Conservation (phyloP, 2,888 invertebrate genomes). For the Melanargia galathea region DNA sequence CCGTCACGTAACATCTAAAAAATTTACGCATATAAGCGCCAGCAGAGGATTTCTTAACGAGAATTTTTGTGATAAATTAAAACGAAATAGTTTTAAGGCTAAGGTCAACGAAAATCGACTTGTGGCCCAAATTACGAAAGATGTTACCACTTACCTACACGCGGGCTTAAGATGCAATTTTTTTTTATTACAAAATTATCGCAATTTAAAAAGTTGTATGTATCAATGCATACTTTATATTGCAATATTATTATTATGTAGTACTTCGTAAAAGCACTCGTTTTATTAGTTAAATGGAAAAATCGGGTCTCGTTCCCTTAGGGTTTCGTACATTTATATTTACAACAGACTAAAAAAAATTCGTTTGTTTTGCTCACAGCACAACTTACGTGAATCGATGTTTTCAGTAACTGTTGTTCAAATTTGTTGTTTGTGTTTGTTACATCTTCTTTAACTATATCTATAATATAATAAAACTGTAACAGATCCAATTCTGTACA, state of each 20-base stretch:
- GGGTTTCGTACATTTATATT: no score
- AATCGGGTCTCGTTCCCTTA: no score
- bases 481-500: no score
- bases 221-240: conserved; percentile 11
- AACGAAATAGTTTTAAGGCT: conserved; percentile 53
- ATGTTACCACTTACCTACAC: conserved; percentile 25
- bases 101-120: conserved; percentile 53
- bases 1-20: conserved; percentile 34
- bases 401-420: no score
- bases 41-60: conserved; percentile 51
- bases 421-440: no score
- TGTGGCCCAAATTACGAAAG: conserved; percentile 39
- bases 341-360: no score
- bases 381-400: no score
- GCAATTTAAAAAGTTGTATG: conserved; percentile 38
- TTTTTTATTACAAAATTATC: conserved; percentile 49
- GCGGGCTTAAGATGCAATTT: conserved; percentile 29
- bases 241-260: conserved; percentile 3
- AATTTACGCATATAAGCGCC: conserved; percentile 9
- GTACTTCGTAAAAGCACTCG: not conserved
- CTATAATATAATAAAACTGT: no score
- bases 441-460: no score
- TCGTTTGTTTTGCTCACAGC: no score
- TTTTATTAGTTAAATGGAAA: not conserved
- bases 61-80: conserved; percentile 57